Evolutionary conservation across 2,113 vertebrate species (phyloP).

Genomic region (Heteronetta atricapilla): DNA sequence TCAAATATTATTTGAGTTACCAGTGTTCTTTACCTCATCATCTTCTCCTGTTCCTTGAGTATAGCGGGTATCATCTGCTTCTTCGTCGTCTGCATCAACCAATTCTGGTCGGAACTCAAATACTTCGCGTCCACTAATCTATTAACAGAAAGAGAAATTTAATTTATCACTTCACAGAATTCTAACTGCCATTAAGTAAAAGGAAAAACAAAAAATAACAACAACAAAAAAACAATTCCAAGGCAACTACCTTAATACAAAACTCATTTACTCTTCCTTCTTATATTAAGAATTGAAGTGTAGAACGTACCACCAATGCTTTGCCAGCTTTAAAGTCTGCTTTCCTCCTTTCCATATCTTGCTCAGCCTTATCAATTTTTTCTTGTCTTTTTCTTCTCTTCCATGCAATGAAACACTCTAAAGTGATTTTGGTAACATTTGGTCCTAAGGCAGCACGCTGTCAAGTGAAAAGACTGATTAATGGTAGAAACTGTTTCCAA

Average conservation of each 20-base stretch:
- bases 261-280: background rate
- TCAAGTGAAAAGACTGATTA: background rate
- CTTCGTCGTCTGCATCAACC: conserved; percentile 93
- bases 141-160: background rate
- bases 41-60: conserved; percentile 74
- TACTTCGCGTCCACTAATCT: conserved; percentile 97
- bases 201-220: background rate
- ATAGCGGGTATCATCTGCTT: conserved; percentile 90
- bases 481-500: background rate
- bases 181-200: background rate
- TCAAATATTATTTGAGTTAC: background rate
- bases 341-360: conserved; percentile 96
- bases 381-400: conserved; percentile 99
- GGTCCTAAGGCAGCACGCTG: conserved; percentile 91
- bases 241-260: background rate
- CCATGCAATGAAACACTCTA: conserved; percentile 98
- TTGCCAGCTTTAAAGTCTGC: conserved; percentile 97
- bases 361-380: conserved; percentile 87
- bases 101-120: conserved; percentile 96
- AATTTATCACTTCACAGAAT: background rate
- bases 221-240: background rate
- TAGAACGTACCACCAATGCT: conserved; percentile 86
- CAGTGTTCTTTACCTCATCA: conserved; percentile 71
- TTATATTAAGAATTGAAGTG: background rate
- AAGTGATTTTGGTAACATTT: conserved; percentile 95